These are phyloP conservation scores for Chloebia gouldiae DNA, from an alignment of 2,113 vertebrate species.

Conservation along the genomic window DNA sequence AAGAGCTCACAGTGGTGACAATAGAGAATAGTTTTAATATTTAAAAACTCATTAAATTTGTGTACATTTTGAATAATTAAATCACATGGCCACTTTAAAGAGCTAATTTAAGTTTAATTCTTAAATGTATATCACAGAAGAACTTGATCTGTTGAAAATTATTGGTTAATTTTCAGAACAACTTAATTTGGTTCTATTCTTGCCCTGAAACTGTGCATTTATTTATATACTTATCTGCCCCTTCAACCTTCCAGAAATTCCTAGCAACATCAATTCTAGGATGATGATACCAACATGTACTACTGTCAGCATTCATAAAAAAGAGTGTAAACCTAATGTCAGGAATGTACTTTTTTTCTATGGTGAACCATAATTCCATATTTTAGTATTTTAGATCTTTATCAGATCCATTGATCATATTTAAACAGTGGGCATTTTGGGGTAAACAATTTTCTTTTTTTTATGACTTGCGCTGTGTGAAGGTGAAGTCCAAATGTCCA, in stretches of 20 bases:
- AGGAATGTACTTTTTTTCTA: background rate
- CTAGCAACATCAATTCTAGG: background rate
- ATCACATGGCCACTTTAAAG: conserved; percentile 72
- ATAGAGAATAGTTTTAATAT: conserved; percentile 94
- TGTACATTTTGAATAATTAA: conserved; percentile 87
- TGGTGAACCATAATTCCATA: background rate
- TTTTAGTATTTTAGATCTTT: conserved; percentile 30
- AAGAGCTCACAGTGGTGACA: conserved; percentile 94
- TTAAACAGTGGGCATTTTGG: background rate
- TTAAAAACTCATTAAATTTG: conserved; percentile 97
- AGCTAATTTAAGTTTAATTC: conserved; percentile 78
- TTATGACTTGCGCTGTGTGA: conserved; percentile 34
- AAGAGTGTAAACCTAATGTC: background rate
- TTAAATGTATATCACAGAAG: conserved; percentile 73
- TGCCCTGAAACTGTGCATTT: background rate
- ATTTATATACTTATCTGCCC: background rate
- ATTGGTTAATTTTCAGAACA: conserved; percentile 46
- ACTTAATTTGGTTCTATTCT: conserved; percentile 27
- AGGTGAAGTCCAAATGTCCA: background rate
- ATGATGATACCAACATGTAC: background rate
- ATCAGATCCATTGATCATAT: background rate
- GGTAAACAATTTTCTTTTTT: background rate
- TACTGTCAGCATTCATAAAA: background rate
- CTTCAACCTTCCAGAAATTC: background rate
- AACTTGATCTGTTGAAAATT: conserved; percentile 56